phyloP scores from a whole-genome alignment of 2,113 vertebrate species.

The Sclerurus mexicanus region DNA sequence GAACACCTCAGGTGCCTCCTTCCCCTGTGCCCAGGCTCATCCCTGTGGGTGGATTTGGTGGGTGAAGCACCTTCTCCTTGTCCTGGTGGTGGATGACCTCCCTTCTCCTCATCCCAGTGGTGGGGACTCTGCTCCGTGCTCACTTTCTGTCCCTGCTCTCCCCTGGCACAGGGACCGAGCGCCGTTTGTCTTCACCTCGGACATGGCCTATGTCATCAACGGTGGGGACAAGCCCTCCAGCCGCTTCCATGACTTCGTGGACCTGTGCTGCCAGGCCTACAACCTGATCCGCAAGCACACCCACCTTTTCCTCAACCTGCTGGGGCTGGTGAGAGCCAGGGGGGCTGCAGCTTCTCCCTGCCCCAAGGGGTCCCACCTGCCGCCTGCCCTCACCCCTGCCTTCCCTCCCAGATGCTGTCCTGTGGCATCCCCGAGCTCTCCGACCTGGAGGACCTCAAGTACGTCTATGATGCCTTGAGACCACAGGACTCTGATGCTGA shows the following conservation, averaged over 20 bases:
- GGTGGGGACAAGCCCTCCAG: conserved; percentile 96
- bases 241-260: conserved; percentile 97
- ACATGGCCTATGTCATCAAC: conserved; percentile 98
- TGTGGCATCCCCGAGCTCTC: conserved; percentile 97
- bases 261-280: conserved; percentile 97
- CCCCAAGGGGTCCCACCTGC: not conserved
- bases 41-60: rapidly evolving
- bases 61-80: not conserved
- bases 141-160: not conserved
- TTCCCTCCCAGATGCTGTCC: conserved; percentile 87
- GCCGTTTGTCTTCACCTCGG: conserved; percentile 96
- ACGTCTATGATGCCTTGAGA: conserved; percentile 92
- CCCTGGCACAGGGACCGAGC: conserved; percentile 85
- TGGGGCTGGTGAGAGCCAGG: conserved; percentile 85
- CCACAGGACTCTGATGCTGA: conserved; percentile 93
- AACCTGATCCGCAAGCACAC: conserved; percentile 98
- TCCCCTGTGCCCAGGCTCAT: not conserved
- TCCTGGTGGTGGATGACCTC: not conserved
- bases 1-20: not conserved
- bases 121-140: not conserved
- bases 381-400: not conserved
- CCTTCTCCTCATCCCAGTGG: rapidly evolving
- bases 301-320: conserved; percentile 95
- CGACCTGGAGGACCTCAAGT: conserved; percentile 92
- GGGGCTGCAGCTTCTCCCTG: rapidly evolving